These are phyloP conservation scores for Knipowitschia caucasica DNA, from an alignment of 2,797 vertebrate species.

Conservation along the genomic window DNA sequence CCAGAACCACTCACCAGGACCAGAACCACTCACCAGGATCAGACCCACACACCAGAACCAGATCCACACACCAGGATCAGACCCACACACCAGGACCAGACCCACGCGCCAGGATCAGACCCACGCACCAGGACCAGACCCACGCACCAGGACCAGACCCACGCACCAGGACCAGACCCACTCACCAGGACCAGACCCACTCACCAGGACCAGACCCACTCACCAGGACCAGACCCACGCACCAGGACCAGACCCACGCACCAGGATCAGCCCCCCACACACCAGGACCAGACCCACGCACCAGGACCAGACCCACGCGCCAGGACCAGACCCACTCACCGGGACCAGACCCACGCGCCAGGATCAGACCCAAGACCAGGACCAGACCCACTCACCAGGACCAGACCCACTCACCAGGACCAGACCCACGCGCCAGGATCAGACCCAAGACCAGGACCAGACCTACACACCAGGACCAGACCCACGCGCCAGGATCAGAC, in stretches of 20 bases:
- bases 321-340: constrained; percentile 16
- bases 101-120: no score
- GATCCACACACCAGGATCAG: no score
- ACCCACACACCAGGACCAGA: constrained; percentile 13
- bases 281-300: constrained; percentile 18
- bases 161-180: no score
- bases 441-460: no score
- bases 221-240: neutral
- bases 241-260: constrained; percentile 18
- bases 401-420: no score
- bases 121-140: constrained; percentile 12
- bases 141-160: constrained; percentile 1
- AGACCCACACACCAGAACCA: constrained; percentile 13
- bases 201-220: constrained; percentile 23
- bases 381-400: constrained; percentile 11
- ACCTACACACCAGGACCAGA: constrained; percentile 13
- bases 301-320: no score
- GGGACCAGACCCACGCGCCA: constrained; percentile 11
- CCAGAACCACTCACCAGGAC: constrained; percentile 11
- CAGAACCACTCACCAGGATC: no score
- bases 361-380: no score
- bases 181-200: constrained; percentile 1
- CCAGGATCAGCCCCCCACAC: no score
- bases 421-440: constrained; percentile 10
- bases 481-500: constrained; percentile 10